phyloP scores from a whole-genome alignment of 30 jellyfish, hydroid and myxozoan species.

The Aurelia sp. region DNA sequence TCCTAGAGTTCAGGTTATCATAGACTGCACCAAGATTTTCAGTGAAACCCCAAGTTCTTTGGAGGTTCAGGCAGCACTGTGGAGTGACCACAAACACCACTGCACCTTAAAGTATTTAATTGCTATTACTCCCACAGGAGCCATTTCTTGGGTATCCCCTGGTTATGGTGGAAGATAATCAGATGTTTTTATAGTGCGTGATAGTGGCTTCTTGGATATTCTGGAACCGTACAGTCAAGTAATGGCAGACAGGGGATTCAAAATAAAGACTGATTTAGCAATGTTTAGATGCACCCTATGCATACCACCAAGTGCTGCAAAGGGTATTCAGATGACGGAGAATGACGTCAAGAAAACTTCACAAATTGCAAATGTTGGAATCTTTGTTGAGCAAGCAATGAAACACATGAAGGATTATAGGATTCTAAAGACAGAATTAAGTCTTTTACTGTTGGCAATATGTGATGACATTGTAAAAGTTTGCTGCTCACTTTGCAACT shows the following conservation, averaged over 20 bases:
- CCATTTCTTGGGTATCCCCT: conserved; percentile 78
- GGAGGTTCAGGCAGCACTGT: conserved; percentile 58
- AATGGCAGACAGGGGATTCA: conserved; percentile 83
- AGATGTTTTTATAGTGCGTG: conserved; percentile 57
- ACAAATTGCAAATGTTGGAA: conserved; percentile 66
- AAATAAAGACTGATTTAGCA: conserved; percentile 50
- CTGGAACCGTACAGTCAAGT: conserved; percentile 70
- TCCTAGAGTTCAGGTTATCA: conserved; percentile 56
- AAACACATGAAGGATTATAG: conserved; percentile 37
- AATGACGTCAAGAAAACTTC: conserved; percentile 41
- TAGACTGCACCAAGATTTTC: conserved; percentile 76
- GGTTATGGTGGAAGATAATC: conserved; percentile 73
- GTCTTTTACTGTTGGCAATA: background rate
- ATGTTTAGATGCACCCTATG: conserved; percentile 42
- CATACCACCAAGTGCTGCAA: conserved; percentile 78
- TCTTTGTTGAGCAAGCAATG: conserved; percentile 63
- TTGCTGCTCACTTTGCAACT: too few relatives aligned
- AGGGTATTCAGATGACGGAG: conserved; percentile 59
- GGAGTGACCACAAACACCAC: conserved; percentile 88
- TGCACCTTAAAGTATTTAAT: conserved; percentile 52
- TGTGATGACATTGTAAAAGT: too few relatives aligned
- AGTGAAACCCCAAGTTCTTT: conserved; percentile 71
- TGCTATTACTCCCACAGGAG: conserved; percentile 72
- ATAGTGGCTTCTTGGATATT: conserved; percentile 56
- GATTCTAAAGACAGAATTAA: conserved; percentile 11